Base-by-base conservation (phyloP, 2,888 invertebrate genomes). In the Pristionchus entomophagus region DNA sequence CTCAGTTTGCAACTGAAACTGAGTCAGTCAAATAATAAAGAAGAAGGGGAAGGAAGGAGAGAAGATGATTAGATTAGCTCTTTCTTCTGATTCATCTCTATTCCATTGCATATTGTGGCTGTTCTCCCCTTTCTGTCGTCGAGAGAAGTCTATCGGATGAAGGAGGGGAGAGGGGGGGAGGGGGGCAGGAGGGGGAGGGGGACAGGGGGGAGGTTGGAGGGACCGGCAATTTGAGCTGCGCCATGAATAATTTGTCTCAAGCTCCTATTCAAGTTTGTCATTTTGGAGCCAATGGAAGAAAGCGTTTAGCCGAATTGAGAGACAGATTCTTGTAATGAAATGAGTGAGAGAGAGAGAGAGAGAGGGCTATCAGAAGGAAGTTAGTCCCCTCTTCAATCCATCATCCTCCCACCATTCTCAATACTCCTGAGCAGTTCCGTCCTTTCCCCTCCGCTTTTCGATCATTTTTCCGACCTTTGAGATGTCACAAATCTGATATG, bases 171-270 rank as follows among this genome's bases (percentile, higher is more conserved):
- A 32, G n/a, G n/a, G n/a, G n/a, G n/a, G n/a, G n/a, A n/a, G n/a
- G n/a, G n/a, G n/a, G n/a, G n/a, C n/a, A n/a, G n/a, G n/a, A n/a
- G n/a, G n/a, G n/a, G n/a, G n/a, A n/a, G n/a, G n/a, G n/a, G n/a
- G n/a, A n/a, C n/a, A n/a, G n/a, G n/a, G n/a, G 69, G 35, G 29
- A 45, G 49, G 49, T 77, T 49, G 45, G 77, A 49, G 73, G 73
- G 73, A 73, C 73, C 73, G n/a, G 38, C 73, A 73, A 45, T 73
- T 73, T 35, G n/a, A 38, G 8, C n/a, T 6, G n/a, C 5, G 3
- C 73, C 73, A 73, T 73, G 41, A 73, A 73, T 73, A 73, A 73
- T 73, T 73, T 26, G 73, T 65, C n/a, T 19, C 73, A n/a, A 4
- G 8, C 8, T 73, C 41, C 45, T 41, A 73, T 73, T 73, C 73